These are phyloP conservation scores for Furnarius figulus DNA, from an alignment of 2,113 vertebrate species.

Conservation along the genomic window DNA sequence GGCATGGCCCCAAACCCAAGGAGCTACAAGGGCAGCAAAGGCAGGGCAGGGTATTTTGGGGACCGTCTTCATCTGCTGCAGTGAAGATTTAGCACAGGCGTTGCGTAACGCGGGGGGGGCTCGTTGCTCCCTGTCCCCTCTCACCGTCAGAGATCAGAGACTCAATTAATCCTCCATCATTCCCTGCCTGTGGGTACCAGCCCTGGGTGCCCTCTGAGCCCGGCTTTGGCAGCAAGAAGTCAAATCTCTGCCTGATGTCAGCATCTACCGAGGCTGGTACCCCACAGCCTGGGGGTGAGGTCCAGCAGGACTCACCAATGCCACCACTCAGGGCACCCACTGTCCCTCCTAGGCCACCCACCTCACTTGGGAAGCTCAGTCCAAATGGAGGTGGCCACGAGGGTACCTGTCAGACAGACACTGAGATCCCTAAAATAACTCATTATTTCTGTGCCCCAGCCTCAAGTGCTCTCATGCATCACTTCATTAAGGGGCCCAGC, in stretches of 20 bases:
- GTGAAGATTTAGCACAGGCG: conserved; percentile 22
- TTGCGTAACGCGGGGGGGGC: background rate
- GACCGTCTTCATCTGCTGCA: background rate
- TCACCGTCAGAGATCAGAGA: conserved; percentile 6
- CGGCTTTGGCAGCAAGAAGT: background rate
- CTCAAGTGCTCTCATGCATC: fast-evolving
- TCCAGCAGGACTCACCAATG: background rate
- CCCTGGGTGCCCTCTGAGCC: background rate
- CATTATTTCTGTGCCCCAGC: background rate
- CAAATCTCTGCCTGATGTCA: background rate
- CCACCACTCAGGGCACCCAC: background rate
- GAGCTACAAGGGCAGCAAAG: background rate
- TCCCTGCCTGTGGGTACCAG: background rate
- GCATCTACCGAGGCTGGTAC: background rate
- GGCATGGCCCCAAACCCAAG: background rate
- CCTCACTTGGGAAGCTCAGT: background rate
- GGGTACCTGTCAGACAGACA: fast-evolving
- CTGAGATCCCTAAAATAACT: background rate
- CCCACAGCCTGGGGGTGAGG: background rate
- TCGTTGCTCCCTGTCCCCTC: background rate
- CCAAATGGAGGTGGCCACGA: fast-evolving
- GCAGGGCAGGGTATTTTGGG: conserved; percentile 2
- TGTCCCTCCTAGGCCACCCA: background rate
- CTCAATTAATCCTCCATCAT: conserved; percentile 51
- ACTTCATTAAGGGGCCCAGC: fast-evolving